Base-by-base conservation (phyloP, 2,113 vertebrate species). In the Patagioenas fasciata region DNA sequence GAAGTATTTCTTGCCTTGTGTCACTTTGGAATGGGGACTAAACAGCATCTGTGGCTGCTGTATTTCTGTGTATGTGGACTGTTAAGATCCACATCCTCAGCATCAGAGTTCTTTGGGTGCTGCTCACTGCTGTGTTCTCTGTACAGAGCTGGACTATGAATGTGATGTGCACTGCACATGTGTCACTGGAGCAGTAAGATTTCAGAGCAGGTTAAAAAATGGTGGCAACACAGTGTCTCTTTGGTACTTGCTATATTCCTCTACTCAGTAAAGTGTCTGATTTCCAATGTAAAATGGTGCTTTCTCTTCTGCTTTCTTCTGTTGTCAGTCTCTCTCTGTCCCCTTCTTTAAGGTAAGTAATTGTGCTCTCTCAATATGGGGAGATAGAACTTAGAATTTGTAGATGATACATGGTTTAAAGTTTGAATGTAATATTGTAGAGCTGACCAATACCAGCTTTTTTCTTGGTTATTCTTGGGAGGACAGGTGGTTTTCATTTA, bases 291-390 rank as follows among this genome's bases (percentile, higher is more conserved):
- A 81, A 92, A 85, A 69, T 62, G n/a, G 66, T 81, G 57, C 85
- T 95, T 96, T 96, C 57, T 90, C 85, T 94, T 94, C 75, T 94
- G 56, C 88, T 90, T 95, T 86, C 80, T 95, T 83, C 80, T 88
- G 42, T 91, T 94, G 31, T 91, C 78, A 91, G 85, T 91, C 53
- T 92, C 23, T 89, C 25, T 95, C 56, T 95, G 56, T 86, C 67
- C 56, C 61, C 72, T 94, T 86, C 64, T 88, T 75, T 84, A 74
- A 96, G 91, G 78, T 91, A 64, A 91, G 64, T 79, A 62, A 48
- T 77, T 0, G 3, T 8, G 3, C 20, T 48, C 42, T 80, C 56
- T 90, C 38, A 42, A 53, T 79, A 28, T 5, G 94, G 65, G 40
- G 34, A 85, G 64, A 83, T 87, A 90, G 72, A 89, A 44, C 18